Percentiles rank a stretch among this genome's conserved stretches.
These are phyloP conservation scores for Therioaphis trifolii DNA, from an alignment of 2,888 invertebrate genomes.

Conservation along the genomic window DNA sequence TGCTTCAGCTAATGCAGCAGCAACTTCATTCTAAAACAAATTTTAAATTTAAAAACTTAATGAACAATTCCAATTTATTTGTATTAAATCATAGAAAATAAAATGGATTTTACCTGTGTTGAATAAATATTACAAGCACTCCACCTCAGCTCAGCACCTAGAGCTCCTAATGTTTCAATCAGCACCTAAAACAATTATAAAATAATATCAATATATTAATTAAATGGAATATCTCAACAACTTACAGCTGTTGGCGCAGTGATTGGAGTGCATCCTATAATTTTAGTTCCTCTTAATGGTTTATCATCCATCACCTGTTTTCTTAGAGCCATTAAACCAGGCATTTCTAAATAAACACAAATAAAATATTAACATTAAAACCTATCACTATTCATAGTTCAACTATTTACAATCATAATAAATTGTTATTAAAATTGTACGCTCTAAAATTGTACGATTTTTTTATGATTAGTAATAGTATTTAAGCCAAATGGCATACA, in stretches of 20 bases:
- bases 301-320: conserved; percentile 93
- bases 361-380: not conserved
- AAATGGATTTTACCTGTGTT: conserved; percentile 74
- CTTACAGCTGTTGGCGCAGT: conserved; percentile 94
- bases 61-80: too few species aligned
- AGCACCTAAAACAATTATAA: conserved; percentile 72
- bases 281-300: conserved; percentile 93
- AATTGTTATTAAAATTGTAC: too few species aligned
- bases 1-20: conserved; percentile 92
- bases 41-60: conserved; percentile 36
- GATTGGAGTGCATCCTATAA: conserved; percentile 97
- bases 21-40: conserved; percentile 86
- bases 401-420: too few species aligned
- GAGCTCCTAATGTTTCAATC: conserved; percentile 87
- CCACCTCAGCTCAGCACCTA: conserved; percentile 95
- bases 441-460: too few species aligned
- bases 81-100: conserved; percentile 69
- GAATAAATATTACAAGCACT: conserved; percentile 98
- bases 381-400: not conserved
- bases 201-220: conserved; percentile 60
- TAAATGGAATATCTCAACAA: conserved; percentile 68
- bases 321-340: conserved; percentile 94
- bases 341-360: conserved; percentile 81
- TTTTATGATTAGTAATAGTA: too few species aligned
- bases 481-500: too few species aligned